These are phyloP conservation scores for Falco berigora DNA, from an alignment of 2,797 vertebrate species.

Conservation along the genomic window DNA sequence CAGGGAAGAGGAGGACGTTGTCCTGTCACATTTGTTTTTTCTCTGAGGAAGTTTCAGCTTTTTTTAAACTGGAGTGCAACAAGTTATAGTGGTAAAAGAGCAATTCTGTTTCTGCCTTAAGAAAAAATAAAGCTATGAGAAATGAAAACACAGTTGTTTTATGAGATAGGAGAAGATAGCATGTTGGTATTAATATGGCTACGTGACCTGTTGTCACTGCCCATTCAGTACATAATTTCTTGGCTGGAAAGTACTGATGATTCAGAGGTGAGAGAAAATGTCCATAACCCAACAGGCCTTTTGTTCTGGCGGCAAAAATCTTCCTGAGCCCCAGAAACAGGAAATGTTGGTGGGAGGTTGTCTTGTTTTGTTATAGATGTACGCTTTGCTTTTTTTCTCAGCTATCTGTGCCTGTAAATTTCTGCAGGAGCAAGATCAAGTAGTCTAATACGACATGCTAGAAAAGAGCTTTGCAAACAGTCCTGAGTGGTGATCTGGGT, in stretches of 20 bases:
- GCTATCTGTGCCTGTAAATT: background rate
- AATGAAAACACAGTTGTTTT: background rate
- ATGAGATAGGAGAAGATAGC: background rate
- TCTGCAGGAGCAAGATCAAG: background rate
- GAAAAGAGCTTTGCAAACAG: constrained; percentile 8
- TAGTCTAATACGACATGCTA: background rate
- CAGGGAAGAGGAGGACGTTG: background rate
- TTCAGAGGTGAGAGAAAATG: background rate
- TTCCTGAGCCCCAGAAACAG: background rate
- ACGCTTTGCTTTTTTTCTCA: background rate
- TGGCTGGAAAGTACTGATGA: background rate
- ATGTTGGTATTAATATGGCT: background rate
- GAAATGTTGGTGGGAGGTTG: background rate
- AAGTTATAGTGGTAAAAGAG: background rate
- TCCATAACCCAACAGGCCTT: background rate
- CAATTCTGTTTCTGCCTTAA: background rate
- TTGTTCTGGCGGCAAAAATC: background rate
- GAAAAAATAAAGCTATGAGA: background rate
- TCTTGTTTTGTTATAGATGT: background rate
- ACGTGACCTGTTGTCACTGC: background rate
- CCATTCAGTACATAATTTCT: background rate
- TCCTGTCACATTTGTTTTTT: background rate
- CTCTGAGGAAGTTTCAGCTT: background rate
- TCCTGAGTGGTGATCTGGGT: background rate
- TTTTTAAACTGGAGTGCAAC: background rate